Evolutionary conservation across 2,113 vertebrate genomes (phyloP), one percentile per base, ranked within the genome.

Genomic region (Xyliphius kryptos): DNA sequence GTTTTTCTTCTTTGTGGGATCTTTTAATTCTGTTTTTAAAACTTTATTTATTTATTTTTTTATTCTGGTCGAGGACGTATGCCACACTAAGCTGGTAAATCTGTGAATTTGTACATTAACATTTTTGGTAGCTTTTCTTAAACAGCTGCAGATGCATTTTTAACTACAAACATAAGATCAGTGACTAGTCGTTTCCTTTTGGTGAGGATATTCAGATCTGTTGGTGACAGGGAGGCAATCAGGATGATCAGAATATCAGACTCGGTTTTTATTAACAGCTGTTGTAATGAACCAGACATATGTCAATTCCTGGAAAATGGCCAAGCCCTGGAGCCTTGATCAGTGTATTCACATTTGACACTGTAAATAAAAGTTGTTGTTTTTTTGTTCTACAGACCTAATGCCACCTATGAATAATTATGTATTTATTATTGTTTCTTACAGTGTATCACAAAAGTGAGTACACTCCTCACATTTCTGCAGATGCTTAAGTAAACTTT

Each of bases 241-340:
- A 44, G 56, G 56, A 56, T 56, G 15, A 37, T 21, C 16, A 48
- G 43, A 22, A 53, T 38, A 3, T 61, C n/a, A 9, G 19, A 55
- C 16, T 37, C 13, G 2, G 9, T 5, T 26, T 40, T 56, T 56
- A 48, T 49, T 53, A 19, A 49, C 14, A n/a, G 3, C 40, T 43
- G 12, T 44, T 43, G 4, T 20, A 12, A 36, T 12, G 21, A 14
- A 16, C 54, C 9, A 11, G 48, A n/a, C 17, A 15, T 38, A 10
- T 17, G 10, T 20, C 17, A 37, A 37, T 46, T 7, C 9, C 9
- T 3, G 9, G 14, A 52, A 52, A 41, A 32, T 32, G 7, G 26
- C 26, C 26, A 32, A 32, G 26, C 4, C 26, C 26, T n/a, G 1
- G 9, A 51, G 12, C 37, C 49, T 20, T 3, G 13, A 38, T 17